Evolutionary conservation across 2,888 invertebrate species (phyloP), one percentile per base, ranked within the genome.

Genomic region (Herminia tarsipennalis): DNA sequence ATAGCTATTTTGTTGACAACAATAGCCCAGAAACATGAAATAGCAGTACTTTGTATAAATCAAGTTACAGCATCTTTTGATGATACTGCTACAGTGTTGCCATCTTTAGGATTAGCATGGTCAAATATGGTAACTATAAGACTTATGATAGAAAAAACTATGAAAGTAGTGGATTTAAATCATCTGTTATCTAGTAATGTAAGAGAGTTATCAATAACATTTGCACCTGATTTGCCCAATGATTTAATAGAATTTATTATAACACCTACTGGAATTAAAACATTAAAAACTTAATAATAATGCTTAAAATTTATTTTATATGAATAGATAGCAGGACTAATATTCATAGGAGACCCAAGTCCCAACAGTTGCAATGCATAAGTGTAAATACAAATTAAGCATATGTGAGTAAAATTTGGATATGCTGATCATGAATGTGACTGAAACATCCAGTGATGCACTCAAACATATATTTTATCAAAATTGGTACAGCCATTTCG

Each of bases 91-190:
- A 67, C 75, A 61, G 62, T 84, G 5, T 41, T 89, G 30, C 92
- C 92, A 6, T 80, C 86, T 5, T 65, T 92, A 24, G 92, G 92
- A 1, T 58, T 92, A 25, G 85, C 87, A 34, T 92, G 92, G 92
- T 87, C 92, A 2, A 92, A 92, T 53, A 82, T 92, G 84, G 70
- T 92, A 24, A 73, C 80, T 16, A 82, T 82, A 4, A 78, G 92
- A 49, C 56, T 54, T 28, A 48, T 57, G 43, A 22, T 56, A 50
- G 64, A 42, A 32, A 66, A 68, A 37, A 51, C 66, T 21, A 37
- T 3, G 8, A 68, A 29, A 35, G 17, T 13, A 8, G 45, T 20
- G 34, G 37, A 53, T 41, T 1, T 3, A n/a, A 39, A 30, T 9
- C 5, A 16, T 13, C 6, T 34, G 27, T 3, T 1, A 8, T 28